These are phyloP conservation scores for Apamea epomidion DNA, from an alignment of 2,888 invertebrate species.

Conservation along the genomic window DNA sequence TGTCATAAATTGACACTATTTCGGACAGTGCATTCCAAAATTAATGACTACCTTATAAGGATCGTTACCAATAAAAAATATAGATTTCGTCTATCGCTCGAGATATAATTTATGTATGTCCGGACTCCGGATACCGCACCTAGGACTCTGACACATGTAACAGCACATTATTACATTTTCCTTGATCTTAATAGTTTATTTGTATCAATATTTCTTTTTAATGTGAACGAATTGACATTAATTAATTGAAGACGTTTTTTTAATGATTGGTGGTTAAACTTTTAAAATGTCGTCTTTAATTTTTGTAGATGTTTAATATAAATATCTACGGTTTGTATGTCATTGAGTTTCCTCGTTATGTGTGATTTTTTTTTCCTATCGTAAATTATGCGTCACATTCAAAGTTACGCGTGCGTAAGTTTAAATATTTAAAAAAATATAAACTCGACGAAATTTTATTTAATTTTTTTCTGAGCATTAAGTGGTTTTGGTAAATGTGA, in stretches of 20 bases:
- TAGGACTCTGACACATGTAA: slow-evolving; percentile 51
- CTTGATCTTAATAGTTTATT: slow-evolving; percentile 66
- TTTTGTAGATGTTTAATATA: neutral
- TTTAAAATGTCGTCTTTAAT: slow-evolving; percentile 21
- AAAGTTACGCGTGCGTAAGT: neutral
- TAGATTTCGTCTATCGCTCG: slow-evolving; percentile 48
- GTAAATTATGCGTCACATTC: slow-evolving; percentile 26
- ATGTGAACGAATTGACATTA: slow-evolving; percentile 53
- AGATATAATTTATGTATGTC: slow-evolving; percentile 59
- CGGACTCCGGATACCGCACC: slow-evolving; percentile 68
- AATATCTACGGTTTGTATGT: neutral
- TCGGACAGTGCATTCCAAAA: slow-evolving; percentile 50
- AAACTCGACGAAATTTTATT: neutral
- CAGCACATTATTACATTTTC: slow-evolving; percentile 57
- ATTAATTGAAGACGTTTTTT: slow-evolving; percentile 49
- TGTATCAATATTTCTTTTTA: slow-evolving; percentile 60
- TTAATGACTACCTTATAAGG: slow-evolving; percentile 62
- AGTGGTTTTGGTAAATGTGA: neutral
- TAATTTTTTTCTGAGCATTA: neutral
- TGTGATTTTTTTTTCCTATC: slow-evolving; percentile 43
- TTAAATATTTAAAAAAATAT: neutral
- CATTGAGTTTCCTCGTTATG: slow-evolving; percentile 38
- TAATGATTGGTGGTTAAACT: slow-evolving; percentile 30
- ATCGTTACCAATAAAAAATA: slow-evolving; percentile 49
- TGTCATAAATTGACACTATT: slow-evolving; percentile 49